Percentiles rank a stretch among this genome's conserved stretches.
phyloP scores from a whole-genome alignment of 2,888 invertebrate genomes.

The Pyralis farinalis region DNA sequence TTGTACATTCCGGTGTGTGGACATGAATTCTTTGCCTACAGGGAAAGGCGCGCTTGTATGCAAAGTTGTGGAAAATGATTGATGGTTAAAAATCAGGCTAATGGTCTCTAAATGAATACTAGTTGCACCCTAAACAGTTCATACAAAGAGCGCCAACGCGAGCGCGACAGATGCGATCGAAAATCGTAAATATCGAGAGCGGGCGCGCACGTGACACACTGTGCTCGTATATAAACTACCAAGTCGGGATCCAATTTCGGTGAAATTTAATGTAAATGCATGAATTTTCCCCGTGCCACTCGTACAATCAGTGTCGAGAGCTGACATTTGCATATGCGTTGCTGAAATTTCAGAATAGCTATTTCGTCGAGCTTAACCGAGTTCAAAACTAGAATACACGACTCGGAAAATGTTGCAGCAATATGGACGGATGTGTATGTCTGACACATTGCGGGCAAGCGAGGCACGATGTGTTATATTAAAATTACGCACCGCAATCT shows the following conservation, averaged over 20 bases:
- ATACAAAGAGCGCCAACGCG: conserved; percentile 16
- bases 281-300: conserved; percentile 76
- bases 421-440: conserved; percentile 48
- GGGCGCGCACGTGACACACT: conserved; percentile 56
- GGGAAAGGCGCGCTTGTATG: too few relatives aligned
- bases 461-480: conserved; percentile 42
- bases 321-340: conserved; percentile 79
- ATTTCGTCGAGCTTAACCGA: conserved; percentile 69
- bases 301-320: conserved; percentile 79
- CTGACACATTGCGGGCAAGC: conserved; percentile 44
- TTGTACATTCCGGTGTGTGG: too few relatives aligned
- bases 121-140: conserved; percentile 20
- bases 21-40: too few relatives aligned
- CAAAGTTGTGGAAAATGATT: too few relatives aligned
- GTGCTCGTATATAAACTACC: conserved; percentile 64
- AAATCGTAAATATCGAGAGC: conserved; percentile 68
- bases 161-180: conserved; percentile 59
- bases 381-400: conserved; percentile 68
- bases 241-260: conserved; percentile 69
- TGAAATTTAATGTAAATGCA: conserved; percentile 79
- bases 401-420: conserved; percentile 55
- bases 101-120: conserved; percentile 6
- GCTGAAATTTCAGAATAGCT: conserved; percentile 75
- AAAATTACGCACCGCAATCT: conserved; percentile 41
- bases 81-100: background rate